These are phyloP conservation scores for Batillaria attramentaria DNA, from an alignment of 1,140 invertebrate genomes.

Conservation along the genomic window DNA sequence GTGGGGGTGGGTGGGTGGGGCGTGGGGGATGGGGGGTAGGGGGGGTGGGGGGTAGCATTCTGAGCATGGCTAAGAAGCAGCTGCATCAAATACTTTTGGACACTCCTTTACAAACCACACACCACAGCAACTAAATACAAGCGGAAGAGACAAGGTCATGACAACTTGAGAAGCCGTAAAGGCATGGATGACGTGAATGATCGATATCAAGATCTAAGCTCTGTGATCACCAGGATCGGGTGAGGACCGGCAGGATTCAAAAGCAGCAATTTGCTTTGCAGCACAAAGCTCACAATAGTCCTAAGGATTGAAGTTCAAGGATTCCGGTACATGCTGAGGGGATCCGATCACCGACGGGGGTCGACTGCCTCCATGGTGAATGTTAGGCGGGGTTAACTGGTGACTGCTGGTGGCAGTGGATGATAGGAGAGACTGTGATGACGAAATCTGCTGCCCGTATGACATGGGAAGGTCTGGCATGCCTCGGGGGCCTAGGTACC, in stretches of 20 bases:
- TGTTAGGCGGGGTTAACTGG: constrained; percentile 31
- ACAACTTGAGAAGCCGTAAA: no score
- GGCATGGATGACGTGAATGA: no score
- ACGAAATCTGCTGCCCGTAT: constrained; percentile 19
- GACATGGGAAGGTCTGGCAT: constrained; percentile 4
- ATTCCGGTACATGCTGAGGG: constrained; percentile 12
- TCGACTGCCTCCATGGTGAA: constrained; percentile 29
- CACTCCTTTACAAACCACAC: no score
- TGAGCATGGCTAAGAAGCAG: no score
- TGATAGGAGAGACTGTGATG: constrained; percentile 15
- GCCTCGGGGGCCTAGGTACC: constrained; percentile 24
- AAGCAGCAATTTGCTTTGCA: no score
- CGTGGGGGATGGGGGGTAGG: not conserved
- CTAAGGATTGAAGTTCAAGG: constrained; percentile 7
- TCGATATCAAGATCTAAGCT: no score
- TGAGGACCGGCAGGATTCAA: no score
- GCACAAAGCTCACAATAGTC: no score
- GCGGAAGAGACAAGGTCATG: no score
- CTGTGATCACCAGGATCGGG: no score
- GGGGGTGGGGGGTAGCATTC: not conserved
- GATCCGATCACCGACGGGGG: constrained; percentile 7
- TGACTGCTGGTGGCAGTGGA: constrained; percentile 33
- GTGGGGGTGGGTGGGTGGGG: not conserved
- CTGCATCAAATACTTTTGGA: no score
- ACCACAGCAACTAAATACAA: no score